These are phyloP conservation scores for Tribolium madens DNA, from an alignment of 1,140 invertebrate genomes.

Conservation along the genomic window DNA sequence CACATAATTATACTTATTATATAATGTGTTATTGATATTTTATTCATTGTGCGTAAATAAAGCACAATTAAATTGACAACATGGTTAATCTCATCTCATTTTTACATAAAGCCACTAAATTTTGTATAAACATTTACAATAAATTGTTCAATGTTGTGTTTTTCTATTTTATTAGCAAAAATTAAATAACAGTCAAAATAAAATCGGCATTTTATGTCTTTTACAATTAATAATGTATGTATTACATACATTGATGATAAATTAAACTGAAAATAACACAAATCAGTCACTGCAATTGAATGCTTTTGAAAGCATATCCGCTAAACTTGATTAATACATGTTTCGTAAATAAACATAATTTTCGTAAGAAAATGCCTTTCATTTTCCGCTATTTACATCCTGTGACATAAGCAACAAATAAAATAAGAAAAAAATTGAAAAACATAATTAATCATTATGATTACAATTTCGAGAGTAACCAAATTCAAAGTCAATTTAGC, in stretches of 20 bases:
- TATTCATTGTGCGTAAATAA: too few relatives aligned
- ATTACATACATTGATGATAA: neutral
- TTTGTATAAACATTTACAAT: neutral
- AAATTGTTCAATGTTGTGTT: neutral
- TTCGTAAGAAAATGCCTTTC: constrained; percentile 11
- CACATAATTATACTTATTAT: neutral
- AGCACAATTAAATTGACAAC: neutral
- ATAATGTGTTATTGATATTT: too few relatives aligned
- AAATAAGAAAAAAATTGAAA: neutral
- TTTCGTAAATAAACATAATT: constrained; percentile 27
- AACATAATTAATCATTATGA: neutral
- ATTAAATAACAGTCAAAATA: neutral
- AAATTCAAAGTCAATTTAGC: constrained; percentile 10
- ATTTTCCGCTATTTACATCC: constrained; percentile 17
- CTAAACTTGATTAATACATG: constrained; percentile 14
- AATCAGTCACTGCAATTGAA: neutral
- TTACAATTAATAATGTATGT: neutral
- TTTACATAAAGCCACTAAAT: neutral
- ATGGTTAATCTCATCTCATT: neutral
- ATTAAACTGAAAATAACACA: neutral
- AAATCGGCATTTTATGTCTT: neutral
- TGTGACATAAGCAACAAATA: neutral
- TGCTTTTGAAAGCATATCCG: constrained; percentile 28
- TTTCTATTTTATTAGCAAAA: neutral
- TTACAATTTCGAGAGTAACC: neutral